Percentiles rank a stretch among this genome's conserved stretches.
Evolutionary conservation across 2,797 vertebrate species (phyloP).

Genomic region (Triplophysa bombifrons): DNA sequence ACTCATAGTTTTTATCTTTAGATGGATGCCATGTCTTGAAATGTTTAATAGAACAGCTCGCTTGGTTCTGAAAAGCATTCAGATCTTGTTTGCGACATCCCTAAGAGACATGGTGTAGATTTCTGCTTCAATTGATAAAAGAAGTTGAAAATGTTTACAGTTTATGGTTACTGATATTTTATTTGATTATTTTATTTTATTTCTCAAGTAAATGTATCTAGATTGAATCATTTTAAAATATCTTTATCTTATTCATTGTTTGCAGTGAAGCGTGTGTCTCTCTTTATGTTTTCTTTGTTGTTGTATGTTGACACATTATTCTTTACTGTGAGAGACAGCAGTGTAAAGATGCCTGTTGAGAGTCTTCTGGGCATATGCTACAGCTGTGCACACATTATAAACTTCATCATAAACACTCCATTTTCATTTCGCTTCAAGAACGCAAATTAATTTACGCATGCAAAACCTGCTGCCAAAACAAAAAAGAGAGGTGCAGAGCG

Average conservation of each 20-base stretch:
- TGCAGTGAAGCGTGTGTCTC: neutral
- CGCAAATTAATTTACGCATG: neutral
- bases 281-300: neutral
- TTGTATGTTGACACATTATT: neutral
- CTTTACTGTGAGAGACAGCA: neutral
- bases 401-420: neutral
- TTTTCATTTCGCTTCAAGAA: neutral
- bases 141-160: too few relatives aligned
- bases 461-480: neutral
- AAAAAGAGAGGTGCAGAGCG: too few relatives aligned
- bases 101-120: neutral
- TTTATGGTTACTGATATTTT: too few relatives aligned
- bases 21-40: neutral
- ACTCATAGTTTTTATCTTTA: neutral
- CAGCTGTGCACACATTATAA: neutral
- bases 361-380: neutral
- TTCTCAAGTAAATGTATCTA: too few relatives aligned
- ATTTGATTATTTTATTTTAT: too few relatives aligned
- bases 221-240: too few relatives aligned
- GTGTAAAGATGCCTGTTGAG: conserved; percentile 13
- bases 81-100: neutral
- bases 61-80: neutral
- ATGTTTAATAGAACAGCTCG: neutral
- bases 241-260: too few relatives aligned
- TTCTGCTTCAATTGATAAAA: neutral